Conservation (phyloP, 1,140 invertebrate species). For the Rhagoletis zephyria region DNA sequence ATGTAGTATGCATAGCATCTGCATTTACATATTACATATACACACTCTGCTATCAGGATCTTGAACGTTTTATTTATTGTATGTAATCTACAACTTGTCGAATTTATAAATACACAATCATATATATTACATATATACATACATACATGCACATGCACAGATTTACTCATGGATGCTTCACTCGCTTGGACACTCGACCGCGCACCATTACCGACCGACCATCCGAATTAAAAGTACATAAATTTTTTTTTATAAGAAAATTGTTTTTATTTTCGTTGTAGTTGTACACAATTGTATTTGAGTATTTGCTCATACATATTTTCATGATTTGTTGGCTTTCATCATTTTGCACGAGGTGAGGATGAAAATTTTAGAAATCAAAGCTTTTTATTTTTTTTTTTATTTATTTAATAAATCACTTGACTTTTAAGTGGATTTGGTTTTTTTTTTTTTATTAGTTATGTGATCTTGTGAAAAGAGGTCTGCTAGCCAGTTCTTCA, state of each 20-base stretch:
- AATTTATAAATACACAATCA: not conserved
- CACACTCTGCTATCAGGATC: not conserved
- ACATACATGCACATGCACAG: no score
- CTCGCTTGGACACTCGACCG: not conserved
- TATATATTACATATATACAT: no score
- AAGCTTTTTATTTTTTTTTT: not conserved
- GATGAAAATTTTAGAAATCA: not conserved
- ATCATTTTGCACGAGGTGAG: not conserved
- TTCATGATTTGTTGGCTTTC: conserved; percentile 25
- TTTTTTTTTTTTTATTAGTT: not conserved
- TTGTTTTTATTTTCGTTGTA: not conserved
- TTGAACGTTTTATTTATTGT: not conserved
- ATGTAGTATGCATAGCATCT: not conserved
- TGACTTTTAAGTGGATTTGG: conserved; percentile 25
- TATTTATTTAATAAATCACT: not conserved
- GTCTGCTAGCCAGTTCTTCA: not conserved
- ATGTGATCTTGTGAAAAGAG: not conserved
- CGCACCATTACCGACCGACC: no score
- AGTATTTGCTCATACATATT: not conserved
- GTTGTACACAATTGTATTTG: not conserved
- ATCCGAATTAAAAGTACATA: no score
- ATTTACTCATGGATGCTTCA: not conserved
- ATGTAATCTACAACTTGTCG: not conserved
- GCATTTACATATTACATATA: not conserved
- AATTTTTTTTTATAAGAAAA: no score